Evolutionary conservation across 2,888 invertebrate species (phyloP).

Genomic region (Biston stratarius): DNA sequence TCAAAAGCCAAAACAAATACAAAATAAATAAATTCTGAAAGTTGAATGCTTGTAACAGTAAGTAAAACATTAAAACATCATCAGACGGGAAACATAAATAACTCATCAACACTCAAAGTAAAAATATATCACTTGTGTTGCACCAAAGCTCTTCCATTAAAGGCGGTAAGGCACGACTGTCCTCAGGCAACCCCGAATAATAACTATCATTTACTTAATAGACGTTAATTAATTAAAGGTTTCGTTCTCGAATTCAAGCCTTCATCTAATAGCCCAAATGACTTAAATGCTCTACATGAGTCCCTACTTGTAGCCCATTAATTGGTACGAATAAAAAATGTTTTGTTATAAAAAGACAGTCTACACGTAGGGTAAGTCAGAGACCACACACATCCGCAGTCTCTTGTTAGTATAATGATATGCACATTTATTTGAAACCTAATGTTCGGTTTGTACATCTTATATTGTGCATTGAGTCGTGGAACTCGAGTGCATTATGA

Average conservation of each 20-base stretch:
- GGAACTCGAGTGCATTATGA: conserved; percentile 35
- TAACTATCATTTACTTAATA: conserved; percentile 74
- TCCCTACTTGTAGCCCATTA: conserved; percentile 70
- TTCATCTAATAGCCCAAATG: conserved; percentile 73
- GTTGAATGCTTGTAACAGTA: not conserved
- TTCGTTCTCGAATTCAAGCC: conserved; percentile 69
- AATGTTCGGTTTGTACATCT: conserved; percentile 56
- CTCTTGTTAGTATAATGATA: conserved; percentile 80
- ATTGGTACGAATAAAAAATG: conserved; percentile 71
- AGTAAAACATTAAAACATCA: conserved; percentile 38
- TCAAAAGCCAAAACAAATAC: too few species aligned
- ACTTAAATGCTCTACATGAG: conserved; percentile 73
- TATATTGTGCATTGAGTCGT: conserved; percentile 40
- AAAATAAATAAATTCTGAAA: too few species aligned
- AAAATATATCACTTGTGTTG: conserved; percentile 44
- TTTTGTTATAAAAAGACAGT: conserved; percentile 62
- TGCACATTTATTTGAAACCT: conserved; percentile 81
- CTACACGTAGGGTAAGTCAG: conserved; percentile 62
- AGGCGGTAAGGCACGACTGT: conserved; percentile 51
- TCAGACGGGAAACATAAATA: conserved; percentile 37
- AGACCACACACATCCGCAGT: conserved; percentile 79
- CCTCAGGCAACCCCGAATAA: conserved; percentile 60
- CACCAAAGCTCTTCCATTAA: conserved; percentile 50
- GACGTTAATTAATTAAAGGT: conserved; percentile 78
- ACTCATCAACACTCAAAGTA: conserved; percentile 37